These are phyloP conservation scores for Diabrotica virgifera DNA, from an alignment of 1,140 invertebrate genomes.

Conservation along the genomic window DNA sequence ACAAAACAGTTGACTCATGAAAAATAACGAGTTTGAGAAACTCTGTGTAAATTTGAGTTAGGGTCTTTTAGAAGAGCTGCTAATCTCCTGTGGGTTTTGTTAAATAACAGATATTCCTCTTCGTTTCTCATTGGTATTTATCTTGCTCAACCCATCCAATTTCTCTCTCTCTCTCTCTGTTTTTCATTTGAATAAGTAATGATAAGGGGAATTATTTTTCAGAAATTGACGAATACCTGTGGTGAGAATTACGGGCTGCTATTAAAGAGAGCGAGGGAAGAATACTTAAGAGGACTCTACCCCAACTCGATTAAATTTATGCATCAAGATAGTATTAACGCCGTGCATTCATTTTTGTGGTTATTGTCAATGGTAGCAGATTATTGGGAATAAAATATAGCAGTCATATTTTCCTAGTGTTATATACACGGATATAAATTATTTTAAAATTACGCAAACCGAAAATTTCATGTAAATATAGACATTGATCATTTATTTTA, in stretches of 20 bases:
- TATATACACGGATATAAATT: no score
- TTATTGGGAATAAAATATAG: no score
- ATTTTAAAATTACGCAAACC: no score
- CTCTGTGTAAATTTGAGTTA: background rate
- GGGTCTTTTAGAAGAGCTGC: background rate
- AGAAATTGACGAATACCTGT: background rate
- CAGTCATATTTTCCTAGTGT: no score
- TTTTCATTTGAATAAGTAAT: conserved; percentile 3
- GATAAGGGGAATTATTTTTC: background rate
- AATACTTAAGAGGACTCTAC: no score
- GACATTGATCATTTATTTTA: no score
- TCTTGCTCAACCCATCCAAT: background rate
- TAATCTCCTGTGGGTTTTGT: conserved; percentile 2
- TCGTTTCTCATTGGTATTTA: conserved; percentile 2
- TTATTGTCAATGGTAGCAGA: no score
- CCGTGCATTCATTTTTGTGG: no score
- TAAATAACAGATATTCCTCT: background rate
- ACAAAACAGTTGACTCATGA: background rate
- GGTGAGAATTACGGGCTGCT: background rate
- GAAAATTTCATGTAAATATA: no score
- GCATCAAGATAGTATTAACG: no score
- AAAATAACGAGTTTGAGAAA: background rate
- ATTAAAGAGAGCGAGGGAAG: background rate
- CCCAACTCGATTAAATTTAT: no score
- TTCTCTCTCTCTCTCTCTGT: background rate